These are phyloP conservation scores for Caranx ignobilis DNA, from an alignment of 2,113 vertebrate genomes.

Conservation along the genomic window DNA sequence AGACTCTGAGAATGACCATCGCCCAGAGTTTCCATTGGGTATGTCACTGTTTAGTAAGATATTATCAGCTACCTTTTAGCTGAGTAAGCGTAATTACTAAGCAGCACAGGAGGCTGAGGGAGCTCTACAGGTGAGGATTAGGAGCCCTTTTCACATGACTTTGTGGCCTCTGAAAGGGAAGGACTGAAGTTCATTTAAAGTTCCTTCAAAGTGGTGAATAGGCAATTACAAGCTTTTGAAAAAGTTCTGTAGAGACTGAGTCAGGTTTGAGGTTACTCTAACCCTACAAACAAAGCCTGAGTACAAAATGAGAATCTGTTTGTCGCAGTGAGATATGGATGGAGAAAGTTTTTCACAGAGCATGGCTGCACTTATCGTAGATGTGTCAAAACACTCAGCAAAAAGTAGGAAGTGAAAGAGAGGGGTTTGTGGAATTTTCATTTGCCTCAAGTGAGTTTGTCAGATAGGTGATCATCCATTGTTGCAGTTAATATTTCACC, in stretches of 20 bases:
- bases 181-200: background rate
- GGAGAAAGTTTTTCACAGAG: too few species aligned
- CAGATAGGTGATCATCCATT: too few species aligned
- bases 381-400: too few species aligned
- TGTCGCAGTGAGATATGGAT: background rate
- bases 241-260: background rate
- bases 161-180: background rate
- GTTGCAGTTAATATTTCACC: background rate
- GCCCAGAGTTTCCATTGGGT: background rate
- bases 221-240: background rate
- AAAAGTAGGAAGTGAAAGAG: background rate
- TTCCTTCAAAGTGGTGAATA: background rate
- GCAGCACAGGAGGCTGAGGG: background rate
- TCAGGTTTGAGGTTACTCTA: background rate
- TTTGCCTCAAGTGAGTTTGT: background rate
- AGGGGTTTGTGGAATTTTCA: background rate
- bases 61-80: background rate
- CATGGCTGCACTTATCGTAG: background rate
- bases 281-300: background rate
- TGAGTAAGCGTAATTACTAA: background rate
- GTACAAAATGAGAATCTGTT: background rate
- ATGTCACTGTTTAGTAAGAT: background rate
- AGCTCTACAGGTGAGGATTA: constrained; percentile 7
- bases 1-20: background rate
- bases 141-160: background rate